These are phyloP conservation scores for Xiphophorus hellerii DNA, from an alignment of 2,113 vertebrate species.

Conservation along the genomic window DNA sequence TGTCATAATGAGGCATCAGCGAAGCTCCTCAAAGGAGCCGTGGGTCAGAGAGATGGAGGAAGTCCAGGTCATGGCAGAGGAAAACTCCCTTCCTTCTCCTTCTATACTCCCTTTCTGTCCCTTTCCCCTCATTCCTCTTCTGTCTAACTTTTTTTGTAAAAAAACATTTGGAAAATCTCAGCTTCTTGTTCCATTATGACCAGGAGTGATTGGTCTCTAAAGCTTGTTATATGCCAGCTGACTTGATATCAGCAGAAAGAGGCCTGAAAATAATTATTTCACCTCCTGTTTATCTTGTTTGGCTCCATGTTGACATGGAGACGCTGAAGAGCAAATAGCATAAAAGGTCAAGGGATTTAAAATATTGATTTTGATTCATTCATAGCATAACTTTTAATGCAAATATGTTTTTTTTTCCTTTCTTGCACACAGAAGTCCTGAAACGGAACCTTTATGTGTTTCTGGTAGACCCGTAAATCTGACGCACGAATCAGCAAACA, in stretches of 20 bases:
- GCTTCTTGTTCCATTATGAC: neutral
- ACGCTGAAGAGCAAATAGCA: no score
- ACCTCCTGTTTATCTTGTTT: neutral
- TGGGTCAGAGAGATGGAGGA: conserved; percentile 16
- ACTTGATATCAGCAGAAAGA: neutral
- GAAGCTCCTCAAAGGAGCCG: conserved; percentile 15
- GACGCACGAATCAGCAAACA: no score
- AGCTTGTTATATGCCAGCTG: conserved; percentile 1
- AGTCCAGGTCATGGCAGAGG: conserved; percentile 54
- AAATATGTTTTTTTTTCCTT: no score
- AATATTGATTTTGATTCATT: no score
- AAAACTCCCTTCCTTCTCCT: conserved; percentile 40
- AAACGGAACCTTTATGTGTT: no score
- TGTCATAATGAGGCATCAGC: conserved; percentile 12
- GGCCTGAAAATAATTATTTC: neutral
- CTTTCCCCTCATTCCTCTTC: neutral
- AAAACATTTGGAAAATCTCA: neutral
- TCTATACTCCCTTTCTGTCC: conserved; percentile 16
- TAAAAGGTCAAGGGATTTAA: no score
- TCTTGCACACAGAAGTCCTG: no score
- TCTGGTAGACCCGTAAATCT: no score
- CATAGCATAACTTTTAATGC: no score
- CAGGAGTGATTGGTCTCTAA: neutral
- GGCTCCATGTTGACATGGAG: no score
- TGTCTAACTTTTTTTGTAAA: neutral